phyloP scores from a whole-genome alignment of 2,888 invertebrate genomes.

The Epinotia ramella region DNA sequence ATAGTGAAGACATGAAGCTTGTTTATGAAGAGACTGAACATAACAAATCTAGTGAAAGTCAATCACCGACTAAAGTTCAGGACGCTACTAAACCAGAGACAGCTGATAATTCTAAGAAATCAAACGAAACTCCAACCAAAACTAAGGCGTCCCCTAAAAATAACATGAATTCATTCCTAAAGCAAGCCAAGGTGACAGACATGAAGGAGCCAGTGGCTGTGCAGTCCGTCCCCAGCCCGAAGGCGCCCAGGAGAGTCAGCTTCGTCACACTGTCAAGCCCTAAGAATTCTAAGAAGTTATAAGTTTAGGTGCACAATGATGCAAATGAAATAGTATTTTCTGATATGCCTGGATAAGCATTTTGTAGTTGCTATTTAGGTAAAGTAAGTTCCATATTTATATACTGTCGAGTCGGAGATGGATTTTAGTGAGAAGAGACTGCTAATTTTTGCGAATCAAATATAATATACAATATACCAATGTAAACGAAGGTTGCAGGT shows the following conservation, averaged over 20 bases:
- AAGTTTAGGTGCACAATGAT: background rate
- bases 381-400: background rate
- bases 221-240: conserved; percentile 68
- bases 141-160: conserved; percentile 47
- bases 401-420: background rate
- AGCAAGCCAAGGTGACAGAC: conserved; percentile 74
- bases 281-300: conserved; percentile 86
- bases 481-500: background rate
- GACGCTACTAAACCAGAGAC: conserved; percentile 24
- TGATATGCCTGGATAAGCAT: background rate
- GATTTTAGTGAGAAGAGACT: conserved; percentile 1
- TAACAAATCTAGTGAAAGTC: conserved; percentile 42
- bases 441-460: background rate
- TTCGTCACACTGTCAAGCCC: conserved; percentile 92
- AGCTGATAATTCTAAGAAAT: conserved; percentile 1
- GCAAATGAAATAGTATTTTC: background rate
- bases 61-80: conserved; percentile 43
- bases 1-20: conserved; percentile 86
- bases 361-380: background rate
- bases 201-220: conserved; percentile 59
- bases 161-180: conserved; percentile 60
- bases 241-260: conserved; percentile 88
- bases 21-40: conserved; percentile 83
- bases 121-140: conserved; percentile 5
- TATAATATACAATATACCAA: background rate